Conservation (phyloP, 2,113 vertebrate species). For the Thalassoma bifasciatum region DNA sequence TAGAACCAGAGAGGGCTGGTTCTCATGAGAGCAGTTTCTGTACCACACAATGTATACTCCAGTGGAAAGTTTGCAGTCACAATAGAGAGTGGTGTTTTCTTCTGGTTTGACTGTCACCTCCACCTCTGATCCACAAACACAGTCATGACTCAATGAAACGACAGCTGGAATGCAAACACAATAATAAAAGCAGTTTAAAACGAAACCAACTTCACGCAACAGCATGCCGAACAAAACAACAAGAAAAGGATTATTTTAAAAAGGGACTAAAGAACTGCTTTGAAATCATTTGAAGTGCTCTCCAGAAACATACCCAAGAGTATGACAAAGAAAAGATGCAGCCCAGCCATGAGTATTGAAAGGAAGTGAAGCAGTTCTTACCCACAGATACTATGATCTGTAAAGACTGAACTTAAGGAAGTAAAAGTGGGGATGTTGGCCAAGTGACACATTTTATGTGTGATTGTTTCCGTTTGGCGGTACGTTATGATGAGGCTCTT, state of each 20-base stretch:
- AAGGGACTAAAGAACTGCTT: neutral
- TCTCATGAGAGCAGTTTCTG: slow-evolving; percentile 61
- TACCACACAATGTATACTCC: slow-evolving; percentile 44
- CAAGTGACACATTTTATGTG: slow-evolving; percentile 8
- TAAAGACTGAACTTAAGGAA: neutral
- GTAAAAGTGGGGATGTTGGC: slow-evolving; percentile 2
- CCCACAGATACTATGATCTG: neutral
- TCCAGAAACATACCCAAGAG: neutral
- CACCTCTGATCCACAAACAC: slow-evolving; percentile 15
- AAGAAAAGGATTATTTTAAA: neutral
- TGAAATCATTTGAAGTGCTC: neutral
- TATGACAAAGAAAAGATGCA: neutral
- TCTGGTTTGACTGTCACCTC: slow-evolving; percentile 31
- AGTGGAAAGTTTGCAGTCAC: slow-evolving; percentile 7
- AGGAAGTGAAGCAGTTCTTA: neutral
- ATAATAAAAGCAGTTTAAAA: neutral
- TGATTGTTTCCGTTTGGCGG: neutral
- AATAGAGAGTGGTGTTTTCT: slow-evolving; percentile 51
- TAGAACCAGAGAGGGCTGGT: slow-evolving; percentile 50
- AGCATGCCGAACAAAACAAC: too few species aligned
- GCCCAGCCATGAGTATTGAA: slow-evolving; percentile 12
- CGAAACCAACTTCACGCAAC: neutral
- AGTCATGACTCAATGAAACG: neutral
- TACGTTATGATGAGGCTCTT: too few species aligned
- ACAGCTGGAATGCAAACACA: slow-evolving; percentile 30